These are phyloP conservation scores for Gymnothorax reevesii DNA, from an alignment of 2,797 vertebrate genomes.

Conservation along the genomic window DNA sequence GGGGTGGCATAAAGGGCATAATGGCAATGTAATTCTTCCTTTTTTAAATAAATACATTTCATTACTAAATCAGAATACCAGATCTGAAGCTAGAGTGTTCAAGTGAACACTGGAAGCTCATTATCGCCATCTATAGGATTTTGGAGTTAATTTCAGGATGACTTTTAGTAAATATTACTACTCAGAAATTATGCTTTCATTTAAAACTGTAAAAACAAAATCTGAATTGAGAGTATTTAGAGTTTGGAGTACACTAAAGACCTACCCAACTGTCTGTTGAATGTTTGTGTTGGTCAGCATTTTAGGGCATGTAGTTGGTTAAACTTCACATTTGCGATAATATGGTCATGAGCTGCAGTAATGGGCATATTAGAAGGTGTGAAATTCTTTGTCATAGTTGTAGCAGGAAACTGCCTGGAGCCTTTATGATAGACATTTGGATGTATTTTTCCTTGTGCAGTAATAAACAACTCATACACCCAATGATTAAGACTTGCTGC, in stretches of 20 bases:
- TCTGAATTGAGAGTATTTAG: neutral
- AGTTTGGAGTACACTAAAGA: neutral
- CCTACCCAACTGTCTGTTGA: neutral
- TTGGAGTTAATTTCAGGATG: too few species aligned
- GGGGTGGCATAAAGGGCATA: too few species aligned
- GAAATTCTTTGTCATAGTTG: neutral
- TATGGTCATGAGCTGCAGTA: neutral
- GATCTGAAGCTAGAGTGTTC: neutral
- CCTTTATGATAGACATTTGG: neutral
- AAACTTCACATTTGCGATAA: neutral
- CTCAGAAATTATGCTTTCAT: neutral
- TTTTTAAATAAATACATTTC: neutral
- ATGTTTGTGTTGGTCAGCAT: neutral
- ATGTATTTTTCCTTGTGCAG: neutral
- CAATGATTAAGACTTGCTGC: neutral
- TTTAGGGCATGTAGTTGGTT: neutral
- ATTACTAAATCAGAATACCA: neutral
- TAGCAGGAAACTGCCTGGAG: neutral
- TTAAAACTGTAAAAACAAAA: neutral
- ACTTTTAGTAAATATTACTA: too few species aligned
- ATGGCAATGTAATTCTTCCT: neutral
- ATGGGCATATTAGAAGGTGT: neutral
- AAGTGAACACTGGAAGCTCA: neutral
- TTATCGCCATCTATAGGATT: neutral
- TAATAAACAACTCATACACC: neutral